Evolutionary conservation across 2,888 invertebrate species (phyloP), one percentile per base, ranked within the genome.

Genomic region (Phyto melanocephala): DNA sequence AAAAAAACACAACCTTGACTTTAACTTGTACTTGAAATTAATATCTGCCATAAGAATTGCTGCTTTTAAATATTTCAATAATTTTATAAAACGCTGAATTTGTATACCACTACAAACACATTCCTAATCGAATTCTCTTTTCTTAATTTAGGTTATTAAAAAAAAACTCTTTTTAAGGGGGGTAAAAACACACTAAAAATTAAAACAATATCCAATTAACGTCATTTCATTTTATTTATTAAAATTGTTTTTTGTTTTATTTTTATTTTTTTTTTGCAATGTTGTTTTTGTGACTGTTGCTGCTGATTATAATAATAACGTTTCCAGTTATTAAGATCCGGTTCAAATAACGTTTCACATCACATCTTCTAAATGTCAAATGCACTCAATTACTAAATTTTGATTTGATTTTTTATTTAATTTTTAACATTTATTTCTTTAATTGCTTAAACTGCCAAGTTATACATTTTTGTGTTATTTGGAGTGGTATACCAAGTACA

Each of bases 321-420:
- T 47, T 78, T 65, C 79, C 60, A 80, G 72, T 80, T 79, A 52
- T 75, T 24, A 22, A 71, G 67, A 82, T 82, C 82, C 82, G 82
- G 82, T 82, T 82, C 79, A 82, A 37, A 60, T 76, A 79, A 45
- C 37, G 47, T 42, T 65, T 79, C 37, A 28, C 6, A 28, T 28
- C 28, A 28, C 28, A 62, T 67, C 52, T 79, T 75, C 67, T 79
- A 82, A 82, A 82, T 82, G 82, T 79, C 82, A 82, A 76, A 79
- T 71, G 67, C 58, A 50, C 54, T 72, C 40, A 77, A 15, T 70
- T 13, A 40, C 50, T 17, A 17, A 52, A 33, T 68, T 77, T 67
- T 67, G 60, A 17, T 28, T 80, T 56, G 56, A 42, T 71, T 78
- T 50, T 58, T 71, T 52, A 37, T 62, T 60, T 47, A 37, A 42